phyloP scores from a whole-genome alignment of 1,140 invertebrate species.

The Protaetia brevitarsis region DNA sequence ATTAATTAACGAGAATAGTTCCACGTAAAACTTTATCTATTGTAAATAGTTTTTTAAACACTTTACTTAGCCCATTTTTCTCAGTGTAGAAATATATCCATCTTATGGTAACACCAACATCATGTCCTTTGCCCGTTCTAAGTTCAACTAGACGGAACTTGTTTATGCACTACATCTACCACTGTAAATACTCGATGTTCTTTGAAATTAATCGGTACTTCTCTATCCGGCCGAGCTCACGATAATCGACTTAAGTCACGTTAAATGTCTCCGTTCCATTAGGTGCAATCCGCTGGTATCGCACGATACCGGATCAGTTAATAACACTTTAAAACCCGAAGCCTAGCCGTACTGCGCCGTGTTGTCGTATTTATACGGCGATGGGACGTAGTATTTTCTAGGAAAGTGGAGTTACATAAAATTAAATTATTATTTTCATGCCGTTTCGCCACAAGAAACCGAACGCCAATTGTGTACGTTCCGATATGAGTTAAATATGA shows the following conservation, averaged over 20 bases:
- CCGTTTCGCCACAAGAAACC: not conserved
- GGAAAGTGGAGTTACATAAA: constrained; percentile 1
- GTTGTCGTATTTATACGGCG: not conserved
- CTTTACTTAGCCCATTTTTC: too few species aligned
- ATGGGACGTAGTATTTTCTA: not conserved
- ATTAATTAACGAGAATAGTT: too few species aligned
- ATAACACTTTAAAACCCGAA: not conserved
- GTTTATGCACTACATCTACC: too few species aligned
- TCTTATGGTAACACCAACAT: too few species aligned
- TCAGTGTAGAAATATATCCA: too few species aligned
- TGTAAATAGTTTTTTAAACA: too few species aligned
- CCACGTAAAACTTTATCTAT: too few species aligned
- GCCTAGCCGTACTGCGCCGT: not conserved
- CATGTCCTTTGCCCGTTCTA: too few species aligned
- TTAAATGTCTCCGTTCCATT: not conserved
- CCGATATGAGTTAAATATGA: constrained; percentile 21
- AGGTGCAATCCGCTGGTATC: not conserved
- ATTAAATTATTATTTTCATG: not conserved
- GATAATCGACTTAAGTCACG: not conserved
- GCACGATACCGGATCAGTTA: not conserved
- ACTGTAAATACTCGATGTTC: too few species aligned
- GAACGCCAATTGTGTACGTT: not conserved
- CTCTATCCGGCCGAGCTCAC: too few species aligned
- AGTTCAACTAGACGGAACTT: too few species aligned
- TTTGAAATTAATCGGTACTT: too few species aligned